A percentile compares a stretch with the other conserved stretches of the same genome.
phyloP scores from a whole-genome alignment of 2,888 invertebrate species.

The Galerucella nymphaeae region DNA sequence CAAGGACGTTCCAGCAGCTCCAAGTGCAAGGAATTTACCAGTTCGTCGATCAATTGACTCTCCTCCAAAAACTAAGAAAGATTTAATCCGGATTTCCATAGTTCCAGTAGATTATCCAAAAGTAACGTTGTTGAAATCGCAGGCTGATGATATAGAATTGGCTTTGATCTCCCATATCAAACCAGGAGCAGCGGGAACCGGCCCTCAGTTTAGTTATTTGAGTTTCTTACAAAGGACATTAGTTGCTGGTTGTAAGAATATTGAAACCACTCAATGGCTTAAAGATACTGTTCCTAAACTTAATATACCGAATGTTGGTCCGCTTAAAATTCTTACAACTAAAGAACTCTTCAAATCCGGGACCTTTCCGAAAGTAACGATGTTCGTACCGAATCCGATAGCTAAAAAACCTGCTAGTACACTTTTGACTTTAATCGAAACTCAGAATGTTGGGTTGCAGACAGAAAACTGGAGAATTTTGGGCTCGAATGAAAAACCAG shows the following conservation, averaged over 20 bases:
- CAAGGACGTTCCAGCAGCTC: neutral
- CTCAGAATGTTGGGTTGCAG: conserved; percentile 1
- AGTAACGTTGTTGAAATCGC: neutral
- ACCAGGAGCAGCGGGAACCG: neutral
- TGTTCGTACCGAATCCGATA: neutral
- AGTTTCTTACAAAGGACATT: neutral
- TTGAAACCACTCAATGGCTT: neutral
- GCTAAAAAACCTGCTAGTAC: neutral
- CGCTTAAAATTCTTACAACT: neutral
- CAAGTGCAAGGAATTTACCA: neutral
- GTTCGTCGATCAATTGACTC: neutral
- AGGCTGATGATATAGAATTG: neutral
- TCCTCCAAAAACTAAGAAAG: neutral
- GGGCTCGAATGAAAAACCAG: neutral
- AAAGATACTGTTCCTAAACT: neutral
- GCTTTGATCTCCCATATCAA: neutral
- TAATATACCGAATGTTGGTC: neutral
- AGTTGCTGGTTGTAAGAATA: neutral
- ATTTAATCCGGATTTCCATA: neutral
- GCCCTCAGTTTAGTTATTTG: neutral
- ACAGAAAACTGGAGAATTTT: neutral
- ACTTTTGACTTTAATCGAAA: neutral
- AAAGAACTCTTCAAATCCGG: neutral
- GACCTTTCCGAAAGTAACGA: neutral
- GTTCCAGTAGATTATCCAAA: neutral